A percentile compares a stretch with the other conserved stretches of the same genome.
Evolutionary conservation across 2,888 invertebrate genomes (phyloP).

Genomic region (Epinotia demarniana): DNA sequence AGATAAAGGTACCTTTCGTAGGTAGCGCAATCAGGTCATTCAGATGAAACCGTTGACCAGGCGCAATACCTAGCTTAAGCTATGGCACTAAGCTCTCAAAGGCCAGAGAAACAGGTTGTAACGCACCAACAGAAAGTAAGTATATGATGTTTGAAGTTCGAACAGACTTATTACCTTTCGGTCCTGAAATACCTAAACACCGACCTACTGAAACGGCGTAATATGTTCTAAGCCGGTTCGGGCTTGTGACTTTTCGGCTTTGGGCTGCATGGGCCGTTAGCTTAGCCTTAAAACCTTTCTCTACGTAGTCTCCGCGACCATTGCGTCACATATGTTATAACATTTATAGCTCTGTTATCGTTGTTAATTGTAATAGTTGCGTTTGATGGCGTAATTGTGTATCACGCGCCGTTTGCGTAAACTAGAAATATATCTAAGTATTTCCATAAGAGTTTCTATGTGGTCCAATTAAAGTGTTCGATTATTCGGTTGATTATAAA

Average conservation of each 20-base stretch:
- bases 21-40: not conserved
- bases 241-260: not conserved
- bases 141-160: not conserved
- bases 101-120: conserved; percentile 26
- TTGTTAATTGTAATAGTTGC: conserved; percentile 40
- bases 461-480: not conserved
- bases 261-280: conserved; percentile 13
- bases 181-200: not conserved
- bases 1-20: not conserved
- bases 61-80: conserved; percentile 15
- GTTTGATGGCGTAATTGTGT: conserved; percentile 39
- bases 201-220: not conserved
- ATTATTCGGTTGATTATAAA: too few relatives aligned
- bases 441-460: not conserved
- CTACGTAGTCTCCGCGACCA: conserved; percentile 53
- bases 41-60: conserved; percentile 11
- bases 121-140: not conserved
- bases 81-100: conserved; percentile 14
- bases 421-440: conserved; percentile 3
- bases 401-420: conserved; percentile 29
- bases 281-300: conserved; percentile 53
- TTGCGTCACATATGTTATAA: conserved; percentile 48
- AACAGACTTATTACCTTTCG: not conserved
- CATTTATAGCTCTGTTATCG: conserved; percentile 31
- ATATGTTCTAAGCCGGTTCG: not conserved